phyloP scores from a whole-genome alignment of 2,888 invertebrate genomes.

The Sturmia bella region DNA sequence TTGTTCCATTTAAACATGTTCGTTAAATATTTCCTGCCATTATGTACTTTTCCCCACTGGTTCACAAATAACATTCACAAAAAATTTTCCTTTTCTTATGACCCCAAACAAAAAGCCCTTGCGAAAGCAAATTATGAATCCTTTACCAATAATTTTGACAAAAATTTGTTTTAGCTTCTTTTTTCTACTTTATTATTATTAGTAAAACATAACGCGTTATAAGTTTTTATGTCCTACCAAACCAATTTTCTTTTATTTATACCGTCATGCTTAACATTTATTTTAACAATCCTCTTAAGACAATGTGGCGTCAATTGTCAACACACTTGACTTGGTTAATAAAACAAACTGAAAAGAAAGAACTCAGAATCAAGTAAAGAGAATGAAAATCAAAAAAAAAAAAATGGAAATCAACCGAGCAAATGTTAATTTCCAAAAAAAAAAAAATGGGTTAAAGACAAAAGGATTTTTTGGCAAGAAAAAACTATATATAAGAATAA shows the following conservation, averaged over 20 bases:
- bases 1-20: background rate
- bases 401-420: constrained; percentile 32
- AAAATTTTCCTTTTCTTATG: constrained; percentile 27
- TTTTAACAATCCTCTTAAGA: constrained; percentile 69
- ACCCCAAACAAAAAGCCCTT: constrained; percentile 7
- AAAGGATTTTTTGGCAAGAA: constrained; percentile 46
- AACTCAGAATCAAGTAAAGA: constrained; percentile 4
- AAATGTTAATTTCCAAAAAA: constrained; percentile 54
- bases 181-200: constrained; percentile 14
- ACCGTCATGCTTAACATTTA: constrained; percentile 53
- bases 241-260: constrained; percentile 50
- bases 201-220: constrained; percentile 51
- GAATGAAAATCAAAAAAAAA: constrained; percentile 1
- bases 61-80: constrained; percentile 34
- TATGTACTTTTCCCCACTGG: background rate
- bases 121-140: constrained; percentile 28
- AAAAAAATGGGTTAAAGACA: constrained; percentile 57
- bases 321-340: constrained; percentile 70
- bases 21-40: background rate
- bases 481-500: constrained; percentile 21
- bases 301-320: constrained; percentile 70
- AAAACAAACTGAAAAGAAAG: constrained; percentile 50
- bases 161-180: constrained; percentile 31
- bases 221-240: constrained; percentile 53
- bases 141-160: constrained; percentile 34